phyloP scores from a whole-genome alignment of 1,140 invertebrate species.

The Pectinophora gossypiella region DNA sequence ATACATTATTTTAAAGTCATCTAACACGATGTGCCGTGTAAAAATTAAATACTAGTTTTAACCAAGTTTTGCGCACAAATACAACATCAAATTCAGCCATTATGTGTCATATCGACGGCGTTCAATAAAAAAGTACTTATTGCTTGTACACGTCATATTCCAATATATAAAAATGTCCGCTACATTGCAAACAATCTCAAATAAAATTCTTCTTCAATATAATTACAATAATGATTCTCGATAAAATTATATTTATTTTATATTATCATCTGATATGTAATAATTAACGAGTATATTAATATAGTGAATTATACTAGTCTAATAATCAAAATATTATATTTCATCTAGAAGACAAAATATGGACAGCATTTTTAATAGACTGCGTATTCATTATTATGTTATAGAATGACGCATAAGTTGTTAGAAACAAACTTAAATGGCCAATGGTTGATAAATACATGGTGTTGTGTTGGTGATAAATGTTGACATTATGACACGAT shows the following conservation, averaged over 20 bases:
- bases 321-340: not conserved
- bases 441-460: too few relatives aligned
- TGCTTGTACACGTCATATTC: conserved; percentile 73
- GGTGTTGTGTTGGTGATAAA: too few relatives aligned
- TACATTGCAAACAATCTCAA: conserved; percentile 68
- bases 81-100: conserved; percentile 64
- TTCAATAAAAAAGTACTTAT: conserved; percentile 67
- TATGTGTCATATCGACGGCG: conserved; percentile 41
- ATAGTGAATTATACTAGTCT: not conserved
- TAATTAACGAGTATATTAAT: not conserved
- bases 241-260: conserved; percentile 38
- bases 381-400: too few relatives aligned
- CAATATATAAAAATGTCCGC: conserved; percentile 42
- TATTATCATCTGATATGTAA: conserved; percentile 68
- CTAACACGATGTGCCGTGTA: too few relatives aligned
- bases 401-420: too few relatives aligned
- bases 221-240: conserved; percentile 25
- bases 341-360: not conserved
- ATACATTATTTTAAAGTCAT: too few relatives aligned
- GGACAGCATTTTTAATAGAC: too few relatives aligned
- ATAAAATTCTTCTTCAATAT: conserved; percentile 43
- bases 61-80: conserved; percentile 61
- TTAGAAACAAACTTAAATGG: too few relatives aligned
- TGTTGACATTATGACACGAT: too few relatives aligned
- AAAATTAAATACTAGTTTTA: conserved; percentile 34